Evolutionary conservation across 2,888 invertebrate genomes (phyloP).

Genomic region (Linnaemya vulpina): DNA sequence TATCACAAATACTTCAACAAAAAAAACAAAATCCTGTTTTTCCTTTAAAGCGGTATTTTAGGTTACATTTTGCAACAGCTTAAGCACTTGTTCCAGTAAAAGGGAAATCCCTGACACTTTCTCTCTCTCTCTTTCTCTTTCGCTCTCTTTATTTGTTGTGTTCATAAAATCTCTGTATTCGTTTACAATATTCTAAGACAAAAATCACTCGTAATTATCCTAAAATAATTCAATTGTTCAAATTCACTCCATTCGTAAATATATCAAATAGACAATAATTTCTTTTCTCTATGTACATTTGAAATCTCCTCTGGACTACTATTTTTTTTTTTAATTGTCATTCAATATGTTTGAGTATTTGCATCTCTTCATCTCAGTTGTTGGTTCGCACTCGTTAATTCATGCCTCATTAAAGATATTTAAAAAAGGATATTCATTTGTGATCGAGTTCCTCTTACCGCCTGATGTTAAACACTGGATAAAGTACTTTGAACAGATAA

Average conservation of each 20-base stretch:
- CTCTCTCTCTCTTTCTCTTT: neutral
- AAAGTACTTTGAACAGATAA: slow-evolving; percentile 27
- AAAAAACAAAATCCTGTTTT: neutral
- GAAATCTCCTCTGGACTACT: neutral
- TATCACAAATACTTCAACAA: slow-evolving; percentile 34
- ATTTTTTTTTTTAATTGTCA: slow-evolving; percentile 21
- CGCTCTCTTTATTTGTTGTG: neutral
- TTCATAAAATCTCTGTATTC: no score
- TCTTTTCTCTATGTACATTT: no score
- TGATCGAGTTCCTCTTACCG: neutral
- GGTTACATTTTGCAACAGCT: slow-evolving; percentile 9
- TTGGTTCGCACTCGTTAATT: slow-evolving; percentile 12
- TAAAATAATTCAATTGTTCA: slow-evolving; percentile 35
- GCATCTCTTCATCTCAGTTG: neutral
- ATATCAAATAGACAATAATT: neutral
- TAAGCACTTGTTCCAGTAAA: slow-evolving; percentile 44
- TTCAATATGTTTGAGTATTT: neutral
- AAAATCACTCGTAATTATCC: slow-evolving; percentile 45
- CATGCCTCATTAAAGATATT: slow-evolving; percentile 32
- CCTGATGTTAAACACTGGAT: neutral
- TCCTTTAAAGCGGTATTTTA: slow-evolving; percentile 11
- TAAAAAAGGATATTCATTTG: neutral
- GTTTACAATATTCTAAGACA: no score
- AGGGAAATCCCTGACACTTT: neutral
- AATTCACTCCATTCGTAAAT: slow-evolving; percentile 53